Evolutionary conservation across 2,888 invertebrate species (phyloP), one percentile per base, ranked within the genome.

Genomic region (Plebejus melissa): DNA sequence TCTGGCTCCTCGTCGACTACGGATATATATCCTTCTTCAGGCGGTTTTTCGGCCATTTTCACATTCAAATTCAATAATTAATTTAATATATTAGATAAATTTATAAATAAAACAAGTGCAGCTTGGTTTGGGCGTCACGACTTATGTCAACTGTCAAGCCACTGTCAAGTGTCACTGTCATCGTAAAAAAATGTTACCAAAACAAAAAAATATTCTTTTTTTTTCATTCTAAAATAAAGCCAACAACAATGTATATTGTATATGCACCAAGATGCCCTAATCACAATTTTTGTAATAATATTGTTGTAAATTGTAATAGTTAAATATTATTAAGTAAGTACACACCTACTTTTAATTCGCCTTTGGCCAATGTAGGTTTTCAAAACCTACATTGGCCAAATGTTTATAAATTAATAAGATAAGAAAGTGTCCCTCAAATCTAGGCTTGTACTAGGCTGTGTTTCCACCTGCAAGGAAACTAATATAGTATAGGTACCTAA

Each of bases 1-100:
- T 91, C 93, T 54, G 92, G 92, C 76, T 92, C 92, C 74, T 92
- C 92, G 74, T 92, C 92, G 75, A 92, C 92, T 75, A 92, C 92
- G 69, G 92, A 92, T 85, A 92, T 92, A 80, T 92, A 92, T 75
- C 89, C 86, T 79, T 92, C 92, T 80, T 92, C 92, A 77, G 90
- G 88, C 80, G 91, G 92, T 82, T 92, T 92, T 80, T 91, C 91
- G 79, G 90, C 90, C 92, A 92, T 92, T 85, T 83, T 86, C 82
- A 78, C 78, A 80, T 79, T 80, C 80, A 81, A 80, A 83, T 82
- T 86, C 82, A 83, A 82, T 86, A 83, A 83, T 86, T 80, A 80
- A 77, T 80, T 80, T 76, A 74, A 74, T 74, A 74, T 76, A 79
- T 75, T 76, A 81, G 78, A 78, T 76, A 79, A 77, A 80, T 79